Conservation (phyloP, 2,113 vertebrate species). For the Indicator indicator region DNA sequence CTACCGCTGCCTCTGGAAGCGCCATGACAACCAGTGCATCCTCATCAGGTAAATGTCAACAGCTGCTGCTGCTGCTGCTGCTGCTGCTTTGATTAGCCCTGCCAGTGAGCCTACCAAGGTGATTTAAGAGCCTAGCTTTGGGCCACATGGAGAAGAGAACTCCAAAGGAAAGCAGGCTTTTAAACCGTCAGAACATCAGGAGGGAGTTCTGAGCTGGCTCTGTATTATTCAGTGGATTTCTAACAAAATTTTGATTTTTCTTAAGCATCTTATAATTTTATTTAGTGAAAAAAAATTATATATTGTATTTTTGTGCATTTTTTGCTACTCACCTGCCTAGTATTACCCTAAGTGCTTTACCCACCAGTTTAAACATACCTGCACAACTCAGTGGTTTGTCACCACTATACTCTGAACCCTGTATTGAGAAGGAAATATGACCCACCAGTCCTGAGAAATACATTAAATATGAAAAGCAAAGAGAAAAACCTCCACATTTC, state of each 20-base stretch:
- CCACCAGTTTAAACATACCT: background rate
- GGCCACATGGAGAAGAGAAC: rapidly evolving
- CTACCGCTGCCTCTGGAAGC: slow-evolving; percentile 95
- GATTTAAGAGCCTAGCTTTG: background rate
- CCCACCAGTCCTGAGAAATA: background rate
- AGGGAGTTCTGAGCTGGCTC: background rate
- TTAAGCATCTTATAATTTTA: rapidly evolving
- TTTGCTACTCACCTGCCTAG: background rate
- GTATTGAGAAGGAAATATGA: background rate
- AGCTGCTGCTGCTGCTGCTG: background rate
- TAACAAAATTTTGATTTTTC: background rate
- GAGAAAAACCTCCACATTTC: background rate
- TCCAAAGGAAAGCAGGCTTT: background rate
- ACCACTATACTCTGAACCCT: background rate
- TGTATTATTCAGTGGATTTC: background rate
- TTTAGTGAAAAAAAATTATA: background rate
- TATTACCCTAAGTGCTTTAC: background rate
- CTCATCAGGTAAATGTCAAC: slow-evolving; percentile 89
- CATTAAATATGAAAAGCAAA: background rate
- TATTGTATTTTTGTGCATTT: background rate
- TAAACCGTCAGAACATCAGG: background rate
- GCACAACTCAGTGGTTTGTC: background rate
- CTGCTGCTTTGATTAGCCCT: background rate
- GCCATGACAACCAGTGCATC: slow-evolving; percentile 93
- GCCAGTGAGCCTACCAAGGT: rapidly evolving